These are phyloP conservation scores for Pollimyrus isidori DNA, from an alignment of 2,113 vertebrate species.

Conservation along the genomic window DNA sequence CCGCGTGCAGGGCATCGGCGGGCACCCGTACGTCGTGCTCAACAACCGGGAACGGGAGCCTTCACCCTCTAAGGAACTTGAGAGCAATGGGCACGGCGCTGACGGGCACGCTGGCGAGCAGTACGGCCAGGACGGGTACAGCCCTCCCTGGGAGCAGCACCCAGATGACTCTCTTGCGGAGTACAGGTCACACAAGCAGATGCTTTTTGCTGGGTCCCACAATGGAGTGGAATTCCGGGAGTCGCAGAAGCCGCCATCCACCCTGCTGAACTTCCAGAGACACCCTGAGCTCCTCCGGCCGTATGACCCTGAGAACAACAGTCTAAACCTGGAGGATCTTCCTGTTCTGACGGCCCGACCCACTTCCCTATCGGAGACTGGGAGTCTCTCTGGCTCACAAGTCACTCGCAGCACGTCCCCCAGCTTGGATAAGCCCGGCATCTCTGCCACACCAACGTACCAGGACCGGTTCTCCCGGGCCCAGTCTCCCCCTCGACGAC, in stretches of 20 bases:
- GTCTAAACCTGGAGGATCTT: slow-evolving; percentile 51
- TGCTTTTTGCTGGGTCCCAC: slow-evolving; percentile 47
- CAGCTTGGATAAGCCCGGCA: slow-evolving; percentile 47
- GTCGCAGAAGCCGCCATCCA: slow-evolving; percentile 49
- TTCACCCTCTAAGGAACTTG: slow-evolving; percentile 52
- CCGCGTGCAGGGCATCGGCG: slow-evolving; percentile 90
- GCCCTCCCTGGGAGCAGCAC: slow-evolving; percentile 41
- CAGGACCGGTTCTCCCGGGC: slow-evolving; percentile 27
- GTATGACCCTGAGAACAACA: slow-evolving; percentile 76
- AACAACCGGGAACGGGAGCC: slow-evolving; percentile 78
- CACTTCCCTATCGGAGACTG: slow-evolving; percentile 40
- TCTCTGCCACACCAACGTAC: slow-evolving; percentile 11
- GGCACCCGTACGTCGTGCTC: slow-evolving; percentile 91
- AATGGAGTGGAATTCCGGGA: slow-evolving; percentile 52
- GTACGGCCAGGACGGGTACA: slow-evolving; percentile 53
- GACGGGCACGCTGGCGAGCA: slow-evolving; percentile 49
- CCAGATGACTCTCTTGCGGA: slow-evolving; percentile 62
- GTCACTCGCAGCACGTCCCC: slow-evolving; percentile 34
- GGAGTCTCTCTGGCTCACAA: slow-evolving; percentile 35
- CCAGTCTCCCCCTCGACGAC: slow-evolving; percentile 31
- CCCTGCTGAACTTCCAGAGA: slow-evolving; percentile 78
- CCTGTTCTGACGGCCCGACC: slow-evolving; percentile 45
- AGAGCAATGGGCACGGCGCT: slow-evolving; percentile 52
- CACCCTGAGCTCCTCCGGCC: slow-evolving; percentile 87
- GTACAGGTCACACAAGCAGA: slow-evolving; percentile 57